These are phyloP conservation scores for Barnardius zonarius DNA, from an alignment of 2,113 vertebrate species.

Conservation along the genomic window DNA sequence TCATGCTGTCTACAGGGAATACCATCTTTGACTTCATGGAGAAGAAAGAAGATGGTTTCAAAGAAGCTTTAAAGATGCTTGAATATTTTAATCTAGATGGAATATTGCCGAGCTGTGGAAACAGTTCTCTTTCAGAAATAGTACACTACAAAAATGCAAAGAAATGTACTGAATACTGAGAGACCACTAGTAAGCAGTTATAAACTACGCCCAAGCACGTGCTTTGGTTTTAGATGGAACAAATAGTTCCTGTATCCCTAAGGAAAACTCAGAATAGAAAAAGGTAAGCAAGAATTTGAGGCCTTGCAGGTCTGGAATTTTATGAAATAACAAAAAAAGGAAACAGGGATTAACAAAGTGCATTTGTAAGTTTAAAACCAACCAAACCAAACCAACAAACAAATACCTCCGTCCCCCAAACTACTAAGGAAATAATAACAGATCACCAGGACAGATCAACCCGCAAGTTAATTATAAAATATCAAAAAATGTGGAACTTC, in stretches of 20 bases:
- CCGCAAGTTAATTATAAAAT: background rate
- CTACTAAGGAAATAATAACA: background rate
- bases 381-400: background rate
- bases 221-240: background rate
- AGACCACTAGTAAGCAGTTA: background rate
- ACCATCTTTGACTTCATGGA: background rate
- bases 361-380: background rate
- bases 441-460: background rate
- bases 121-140: background rate
- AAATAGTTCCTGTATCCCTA: background rate
- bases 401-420: accelerated
- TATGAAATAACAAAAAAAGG: background rate
- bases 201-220: background rate
- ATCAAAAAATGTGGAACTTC: background rate
- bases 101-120: background rate
- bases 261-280: background rate
- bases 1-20: background rate
- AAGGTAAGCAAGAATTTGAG: background rate
- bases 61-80: background rate
- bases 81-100: background rate
- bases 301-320: background rate
- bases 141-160: background rate
- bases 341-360: background rate
- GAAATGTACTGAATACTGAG: background rate
- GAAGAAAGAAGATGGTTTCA: background rate